Base-by-base conservation (phyloP, 2,888 invertebrate genomes). In the Pachydiplax longipennis region DNA sequence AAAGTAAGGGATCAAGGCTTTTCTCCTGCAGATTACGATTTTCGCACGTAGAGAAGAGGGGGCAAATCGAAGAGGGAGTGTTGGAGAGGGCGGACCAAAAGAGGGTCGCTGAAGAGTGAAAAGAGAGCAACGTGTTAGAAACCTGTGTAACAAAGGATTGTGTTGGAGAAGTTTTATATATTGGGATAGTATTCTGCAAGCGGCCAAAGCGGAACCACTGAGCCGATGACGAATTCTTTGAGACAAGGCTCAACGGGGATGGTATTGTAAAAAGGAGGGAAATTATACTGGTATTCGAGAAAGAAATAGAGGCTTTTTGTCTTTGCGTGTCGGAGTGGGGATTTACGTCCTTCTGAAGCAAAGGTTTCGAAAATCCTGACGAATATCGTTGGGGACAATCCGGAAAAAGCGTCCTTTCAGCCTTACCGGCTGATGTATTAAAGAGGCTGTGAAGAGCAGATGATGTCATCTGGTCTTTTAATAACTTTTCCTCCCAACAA, bases 61-160 rank as follows among this genome's bases (percentile, higher is more conserved):
- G 35, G 53, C 18, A 22, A 12, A 65, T 35, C 37, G 37, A 61
- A 87, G 58, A 35, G 40, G 61, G 40, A 1, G 61, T 6, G 37
- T 35, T 15, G 15, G 18, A 58, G 83, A 22, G 31, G 35, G 18
- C 10, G 3, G 83, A 35, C 13, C 0, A 25, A 48, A 13, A 48
- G 82, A 48, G 53, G 2, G 18, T 3, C 61, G n/a, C 6, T 15
- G 35, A 35, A 8, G 87, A 53, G 35, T 12, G 25, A 13, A 22
- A 5, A 58, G n/a, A 5, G 37, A n/a, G 18, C 31, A 58, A 61
- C 6, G 87, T 53, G 61, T 87, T 87, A 87, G 87, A 37, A 61
- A 37, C n/a, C 35, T 87, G 87, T 87, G 87, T 87, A 87, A 65
- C 65, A 61, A 87, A 87, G 87, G 87, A 87, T 87, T 87, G 61